Evolutionary conservation across 2,797 vertebrate species (phyloP).

Genomic region (Pogoniulus pusillus): DNA sequence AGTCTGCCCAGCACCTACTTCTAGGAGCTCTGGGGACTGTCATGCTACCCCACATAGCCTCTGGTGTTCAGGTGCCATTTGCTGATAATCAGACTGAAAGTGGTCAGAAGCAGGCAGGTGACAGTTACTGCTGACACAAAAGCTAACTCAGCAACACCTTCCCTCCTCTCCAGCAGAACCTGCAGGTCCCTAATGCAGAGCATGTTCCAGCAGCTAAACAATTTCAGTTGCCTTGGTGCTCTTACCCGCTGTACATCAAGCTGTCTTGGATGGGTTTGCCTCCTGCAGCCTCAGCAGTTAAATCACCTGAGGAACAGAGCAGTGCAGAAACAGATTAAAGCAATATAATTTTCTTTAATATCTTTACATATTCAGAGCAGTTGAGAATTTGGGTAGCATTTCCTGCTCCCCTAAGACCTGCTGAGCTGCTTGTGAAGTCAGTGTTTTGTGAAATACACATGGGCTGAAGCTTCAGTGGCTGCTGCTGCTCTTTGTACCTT

Average conservation of each 20-base stretch:
- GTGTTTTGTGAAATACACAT: background rate
- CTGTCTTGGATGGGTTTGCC: conserved; percentile 84
- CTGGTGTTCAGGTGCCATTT: background rate
- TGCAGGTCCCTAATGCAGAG: background rate
- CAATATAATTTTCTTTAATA: background rate
- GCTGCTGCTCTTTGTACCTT: background rate
- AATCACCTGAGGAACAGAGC: conserved; percentile 78
- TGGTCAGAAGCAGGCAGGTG: background rate
- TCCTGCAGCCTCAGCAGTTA: conserved; percentile 76
- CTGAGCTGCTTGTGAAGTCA: background rate
- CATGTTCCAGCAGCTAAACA: background rate
- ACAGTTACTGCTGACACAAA: background rate
- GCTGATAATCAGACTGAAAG: background rate
- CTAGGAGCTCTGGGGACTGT: background rate
- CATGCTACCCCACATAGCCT: background rate
- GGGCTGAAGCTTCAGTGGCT: background rate
- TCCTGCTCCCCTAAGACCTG: background rate
- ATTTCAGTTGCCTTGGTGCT: background rate
- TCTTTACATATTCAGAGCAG: background rate
- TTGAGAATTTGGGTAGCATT: background rate
- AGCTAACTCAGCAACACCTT: background rate
- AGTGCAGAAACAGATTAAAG: background rate
- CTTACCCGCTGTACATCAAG: conserved; percentile 90
- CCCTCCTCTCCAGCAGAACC: background rate
- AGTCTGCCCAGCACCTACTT: background rate